Percentiles rank a stretch among this genome's conserved stretches.
Evolutionary conservation across 2,113 vertebrate species (phyloP).

Genomic region (Nesospiza acunhae): DNA sequence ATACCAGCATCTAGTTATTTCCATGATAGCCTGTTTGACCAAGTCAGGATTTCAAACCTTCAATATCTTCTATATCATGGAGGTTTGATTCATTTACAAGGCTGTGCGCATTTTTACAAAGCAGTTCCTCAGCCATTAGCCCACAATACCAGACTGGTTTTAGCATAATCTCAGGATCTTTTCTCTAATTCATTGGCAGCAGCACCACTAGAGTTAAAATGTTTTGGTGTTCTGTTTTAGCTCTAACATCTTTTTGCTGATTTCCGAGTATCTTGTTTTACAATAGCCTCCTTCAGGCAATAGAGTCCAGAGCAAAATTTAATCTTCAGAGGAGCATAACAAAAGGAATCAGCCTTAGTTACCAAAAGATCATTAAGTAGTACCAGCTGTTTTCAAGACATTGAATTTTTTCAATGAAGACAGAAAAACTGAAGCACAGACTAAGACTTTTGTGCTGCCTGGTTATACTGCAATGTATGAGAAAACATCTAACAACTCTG

Average conservation of each 20-base stretch:
- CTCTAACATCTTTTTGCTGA: conserved; percentile 27
- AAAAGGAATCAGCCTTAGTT: conserved; percentile 52
- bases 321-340: conserved; percentile 48
- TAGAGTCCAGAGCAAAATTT: conserved; percentile 23
- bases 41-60: neutral
- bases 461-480: neutral
- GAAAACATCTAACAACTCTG: neutral
- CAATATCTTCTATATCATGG: neutral
- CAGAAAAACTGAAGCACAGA: neutral
- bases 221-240: neutral
- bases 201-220: conserved; percentile 7
- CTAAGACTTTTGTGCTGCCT: neutral
- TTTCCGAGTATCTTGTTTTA: conserved; percentile 49
- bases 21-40: neutral
- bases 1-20: neutral
- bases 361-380: conserved; percentile 51
- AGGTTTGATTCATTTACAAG: neutral
- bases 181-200: neutral
- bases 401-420: conserved; percentile 8
- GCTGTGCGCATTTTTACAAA: neutral
- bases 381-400: conserved; percentile 46
- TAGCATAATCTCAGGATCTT: neutral
- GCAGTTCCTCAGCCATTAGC: neutral
- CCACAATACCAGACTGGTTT: neutral
- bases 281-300: conserved; percentile 54